These are phyloP conservation scores for Clarias batrachus DNA, from an alignment of 2,113 vertebrate species.

Conservation along the genomic window DNA sequence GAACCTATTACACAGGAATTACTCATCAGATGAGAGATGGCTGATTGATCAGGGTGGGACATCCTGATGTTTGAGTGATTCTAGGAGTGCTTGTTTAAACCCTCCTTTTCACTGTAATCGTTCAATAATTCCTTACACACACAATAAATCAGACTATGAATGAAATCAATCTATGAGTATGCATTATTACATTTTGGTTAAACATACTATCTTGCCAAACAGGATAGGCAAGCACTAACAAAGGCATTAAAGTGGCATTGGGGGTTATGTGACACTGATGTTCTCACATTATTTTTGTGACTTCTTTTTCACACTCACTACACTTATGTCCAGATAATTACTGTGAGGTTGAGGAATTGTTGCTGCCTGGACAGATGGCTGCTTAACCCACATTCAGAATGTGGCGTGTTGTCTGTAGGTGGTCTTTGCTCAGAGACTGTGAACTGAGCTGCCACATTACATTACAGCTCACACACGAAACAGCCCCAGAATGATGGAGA, in stretches of 20 bases:
- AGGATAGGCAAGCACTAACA: neutral
- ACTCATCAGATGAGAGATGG: neutral
- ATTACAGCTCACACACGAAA: neutral
- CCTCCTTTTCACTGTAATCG: constrained; percentile 11
- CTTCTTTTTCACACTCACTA: neutral
- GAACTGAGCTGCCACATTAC: constrained; percentile 19
- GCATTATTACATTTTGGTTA: too few species aligned
- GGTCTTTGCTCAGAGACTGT: constrained; percentile 15
- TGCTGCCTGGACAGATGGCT: constrained; percentile 42
- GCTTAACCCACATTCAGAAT: constrained; percentile 42
- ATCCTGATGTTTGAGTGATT: neutral
- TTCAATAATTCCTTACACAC: neutral
- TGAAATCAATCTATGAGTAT: too few species aligned
- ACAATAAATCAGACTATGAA: neutral
- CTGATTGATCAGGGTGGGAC: neutral
- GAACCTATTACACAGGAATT: neutral
- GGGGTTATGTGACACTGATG: neutral
- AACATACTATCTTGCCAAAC: neutral
- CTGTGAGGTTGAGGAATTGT: constrained; percentile 30
- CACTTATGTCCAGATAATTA: constrained; percentile 34
- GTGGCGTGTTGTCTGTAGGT: constrained; percentile 22
- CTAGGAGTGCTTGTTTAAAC: neutral
- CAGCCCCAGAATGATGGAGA: neutral
- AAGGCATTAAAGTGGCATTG: neutral
- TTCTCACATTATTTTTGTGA: neutral